Percentiles rank a stretch among this genome's conserved stretches.
Evolutionary conservation across 2,888 invertebrate species (phyloP).

Genomic region (Ryuthela nishihirai): DNA sequence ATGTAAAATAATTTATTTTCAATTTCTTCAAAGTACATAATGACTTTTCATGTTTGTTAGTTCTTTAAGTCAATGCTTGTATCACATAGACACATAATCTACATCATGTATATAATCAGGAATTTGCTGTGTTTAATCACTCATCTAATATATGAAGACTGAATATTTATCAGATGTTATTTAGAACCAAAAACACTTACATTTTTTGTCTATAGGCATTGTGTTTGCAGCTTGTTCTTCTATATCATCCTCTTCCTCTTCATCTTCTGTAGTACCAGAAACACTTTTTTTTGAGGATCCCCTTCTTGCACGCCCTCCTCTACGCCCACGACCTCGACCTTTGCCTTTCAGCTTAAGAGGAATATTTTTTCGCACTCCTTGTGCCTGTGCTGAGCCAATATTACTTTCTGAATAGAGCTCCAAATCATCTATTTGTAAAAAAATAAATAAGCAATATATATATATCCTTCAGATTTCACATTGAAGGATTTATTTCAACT

Average conservation of each 20-base stretch:
- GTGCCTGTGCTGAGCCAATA: constrained; percentile 36
- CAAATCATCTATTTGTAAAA: constrained; percentile 28
- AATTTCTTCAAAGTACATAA: too few species aligned
- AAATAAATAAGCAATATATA: not conserved
- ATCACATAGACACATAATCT: too few species aligned
- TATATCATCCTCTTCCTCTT: constrained; percentile 1
- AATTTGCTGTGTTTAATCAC: too few species aligned
- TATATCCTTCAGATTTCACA: too few species aligned
- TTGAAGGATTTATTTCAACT: too few species aligned
- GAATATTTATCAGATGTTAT: too few species aligned
- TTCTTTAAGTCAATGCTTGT: too few species aligned
- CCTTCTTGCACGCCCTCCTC: constrained; percentile 24
- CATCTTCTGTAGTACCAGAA: constrained; percentile 4
- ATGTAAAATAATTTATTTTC: too few species aligned
- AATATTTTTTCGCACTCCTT: constrained; percentile 41
- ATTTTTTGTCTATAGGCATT: constrained; percentile 19
- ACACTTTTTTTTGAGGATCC: constrained; percentile 22
- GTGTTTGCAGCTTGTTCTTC: constrained; percentile 13
- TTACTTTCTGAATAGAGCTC: constrained; percentile 40
- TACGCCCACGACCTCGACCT: constrained; percentile 31
- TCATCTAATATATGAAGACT: too few species aligned
- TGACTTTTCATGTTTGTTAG: too few species aligned
- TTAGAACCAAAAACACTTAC: too few species aligned
- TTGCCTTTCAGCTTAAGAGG: constrained; percentile 41
- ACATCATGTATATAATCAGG: too few species aligned